Conservation (phyloP, 2,113 vertebrate species). For the Leiothrix lutea region DNA sequence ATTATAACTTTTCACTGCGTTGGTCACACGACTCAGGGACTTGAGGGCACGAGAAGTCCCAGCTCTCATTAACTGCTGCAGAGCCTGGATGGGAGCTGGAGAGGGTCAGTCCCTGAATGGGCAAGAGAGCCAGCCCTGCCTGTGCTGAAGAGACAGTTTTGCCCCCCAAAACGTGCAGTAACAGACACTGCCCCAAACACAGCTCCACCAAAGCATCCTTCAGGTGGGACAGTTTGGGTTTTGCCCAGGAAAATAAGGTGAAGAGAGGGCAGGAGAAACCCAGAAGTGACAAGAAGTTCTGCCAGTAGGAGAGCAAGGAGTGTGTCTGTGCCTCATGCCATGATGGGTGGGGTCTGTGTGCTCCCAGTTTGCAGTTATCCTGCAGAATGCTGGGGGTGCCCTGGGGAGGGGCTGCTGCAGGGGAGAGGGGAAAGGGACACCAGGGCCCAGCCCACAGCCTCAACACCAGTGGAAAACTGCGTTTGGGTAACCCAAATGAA, state of each 20-base stretch:
- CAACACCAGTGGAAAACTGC: rapidly evolving
- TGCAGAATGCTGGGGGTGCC: background rate
- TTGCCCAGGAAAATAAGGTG: background rate
- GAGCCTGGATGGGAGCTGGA: background rate
- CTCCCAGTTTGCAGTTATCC: background rate
- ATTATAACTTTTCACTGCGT: conserved; percentile 50
- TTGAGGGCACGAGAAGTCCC: background rate
- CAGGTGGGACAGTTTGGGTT: background rate
- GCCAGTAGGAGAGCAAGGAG: background rate
- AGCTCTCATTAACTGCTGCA: background rate
- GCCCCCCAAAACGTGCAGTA: rapidly evolving
- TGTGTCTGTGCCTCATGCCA: rapidly evolving
- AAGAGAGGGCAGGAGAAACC: background rate
- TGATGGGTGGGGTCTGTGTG: background rate
- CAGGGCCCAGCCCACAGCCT: background rate
- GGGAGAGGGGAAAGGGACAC: background rate
- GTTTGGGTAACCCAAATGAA: background rate
- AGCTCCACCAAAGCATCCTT: too few relatives aligned
- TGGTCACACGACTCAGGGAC: background rate
- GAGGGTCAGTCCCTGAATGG: background rate
- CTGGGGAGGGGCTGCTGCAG: background rate
- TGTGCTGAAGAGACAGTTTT: background rate
- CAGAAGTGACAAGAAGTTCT: background rate
- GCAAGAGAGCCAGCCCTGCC: background rate
- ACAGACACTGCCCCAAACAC: background rate